Percentiles rank a stretch among this genome's conserved stretches.
These are phyloP conservation scores for Anoplophora glabripennis DNA, from an alignment of 1,140 invertebrate species.

Conservation along the genomic window DNA sequence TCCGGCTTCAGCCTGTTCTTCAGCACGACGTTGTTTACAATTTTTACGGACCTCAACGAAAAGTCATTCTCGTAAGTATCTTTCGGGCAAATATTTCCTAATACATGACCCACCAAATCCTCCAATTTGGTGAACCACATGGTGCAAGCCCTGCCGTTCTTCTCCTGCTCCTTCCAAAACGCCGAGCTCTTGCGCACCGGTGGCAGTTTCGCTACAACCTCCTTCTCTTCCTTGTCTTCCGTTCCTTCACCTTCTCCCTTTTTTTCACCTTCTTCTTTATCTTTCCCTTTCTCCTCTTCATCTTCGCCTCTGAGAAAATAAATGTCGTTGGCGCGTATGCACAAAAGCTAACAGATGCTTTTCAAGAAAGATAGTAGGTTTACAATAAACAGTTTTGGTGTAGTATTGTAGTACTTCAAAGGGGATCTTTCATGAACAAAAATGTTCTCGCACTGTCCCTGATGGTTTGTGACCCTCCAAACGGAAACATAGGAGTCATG, in stretches of 20 bases:
- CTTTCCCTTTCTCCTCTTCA: not conserved
- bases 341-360: no score
- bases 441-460: no score
- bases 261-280: slow-evolving; percentile 21
- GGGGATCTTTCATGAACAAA: no score
- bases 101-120: slow-evolving; percentile 36
- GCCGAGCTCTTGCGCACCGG: slow-evolving; percentile 21
- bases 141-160: slow-evolving; percentile 37
- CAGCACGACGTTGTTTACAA: slow-evolving; percentile 31
- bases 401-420: no score
- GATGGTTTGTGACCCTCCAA: no score
- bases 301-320: not conserved
- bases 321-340: no score
- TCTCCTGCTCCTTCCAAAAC: slow-evolving; percentile 31
- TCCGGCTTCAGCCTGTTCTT: slow-evolving; percentile 35
- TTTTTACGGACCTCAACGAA: slow-evolving; percentile 29
- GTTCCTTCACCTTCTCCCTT: not conserved
- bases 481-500: no score
- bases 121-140: slow-evolving; percentile 38
- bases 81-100: slow-evolving; percentile 39
- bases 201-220: slow-evolving; percentile 14
- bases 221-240: slow-evolving; percentile 14
- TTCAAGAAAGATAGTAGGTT: no score
- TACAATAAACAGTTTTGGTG: no score
- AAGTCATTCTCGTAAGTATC: slow-evolving; percentile 29